phyloP scores from a whole-genome alignment of 1,140 invertebrate genomes.

The Drosophila sp. region DNA sequence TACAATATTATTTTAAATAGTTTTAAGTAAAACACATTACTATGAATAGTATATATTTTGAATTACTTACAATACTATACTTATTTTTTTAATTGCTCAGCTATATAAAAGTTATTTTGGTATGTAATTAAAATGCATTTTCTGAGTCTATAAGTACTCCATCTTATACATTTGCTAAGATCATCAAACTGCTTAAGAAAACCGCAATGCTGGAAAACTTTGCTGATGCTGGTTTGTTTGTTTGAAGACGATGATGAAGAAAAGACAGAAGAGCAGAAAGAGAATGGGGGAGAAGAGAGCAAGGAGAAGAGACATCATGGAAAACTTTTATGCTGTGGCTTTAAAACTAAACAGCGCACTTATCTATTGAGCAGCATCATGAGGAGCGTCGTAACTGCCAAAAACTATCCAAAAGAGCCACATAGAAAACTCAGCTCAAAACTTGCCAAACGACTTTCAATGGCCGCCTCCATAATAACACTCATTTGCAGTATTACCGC shows the following conservation, averaged over 20 bases:
- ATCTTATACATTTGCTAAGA: constrained; percentile 16
- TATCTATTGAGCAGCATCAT: constrained; percentile 73
- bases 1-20: too few species aligned
- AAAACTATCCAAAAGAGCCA: constrained; percentile 68
- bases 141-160: constrained; percentile 6
- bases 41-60: not conserved
- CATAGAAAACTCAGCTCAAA: constrained; percentile 50
- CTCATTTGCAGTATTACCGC: constrained; percentile 71
- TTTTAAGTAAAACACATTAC: too few species aligned
- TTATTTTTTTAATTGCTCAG: not conserved
- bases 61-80: not conserved
- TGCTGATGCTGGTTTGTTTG: constrained; percentile 39
- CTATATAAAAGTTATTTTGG: not conserved
- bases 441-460: constrained; percentile 65
- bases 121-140: constrained; percentile 13
- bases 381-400: constrained; percentile 60
- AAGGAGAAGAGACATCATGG: constrained; percentile 15
- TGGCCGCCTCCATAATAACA: constrained; percentile 68
- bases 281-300: not conserved
- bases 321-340: constrained; percentile 77
- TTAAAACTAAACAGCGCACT: constrained; percentile 80
- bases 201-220: constrained; percentile 49
- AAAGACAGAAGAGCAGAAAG: not conserved
- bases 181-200: constrained; percentile 47
- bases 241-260: constrained; percentile 16